Base-by-base conservation (phyloP, 2,888 invertebrate species). In the Agapetus fuscipes region DNA sequence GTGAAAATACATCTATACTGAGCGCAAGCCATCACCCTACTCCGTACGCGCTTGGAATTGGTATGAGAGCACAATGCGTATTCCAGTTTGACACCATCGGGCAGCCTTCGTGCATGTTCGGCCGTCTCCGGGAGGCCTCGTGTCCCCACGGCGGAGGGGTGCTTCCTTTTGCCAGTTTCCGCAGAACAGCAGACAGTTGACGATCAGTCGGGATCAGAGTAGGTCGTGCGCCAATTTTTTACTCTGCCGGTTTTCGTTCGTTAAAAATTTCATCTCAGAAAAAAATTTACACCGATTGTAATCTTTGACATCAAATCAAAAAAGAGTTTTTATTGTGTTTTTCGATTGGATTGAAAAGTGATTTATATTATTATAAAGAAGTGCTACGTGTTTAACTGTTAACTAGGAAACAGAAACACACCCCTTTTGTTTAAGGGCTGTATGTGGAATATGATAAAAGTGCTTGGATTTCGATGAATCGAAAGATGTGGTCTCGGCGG, bases 71-170 rank as follows among this genome's bases (percentile, higher is more conserved):
- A n/a, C n/a, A n/a, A n/a, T n/a, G n/a, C n/a, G n/a, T n/a, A n/a
- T n/a, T n/a, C n/a, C n/a, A n/a, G n/a, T n/a, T n/a, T n/a, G n/a
- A n/a, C n/a, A n/a, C n/a, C n/a, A n/a, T n/a, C n/a, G n/a, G 45
- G 34, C 20, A 64, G 63, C 61, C 61, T 56, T 67, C 68, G 70
- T 63, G 64, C 61, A 59, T 61, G 60, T 60, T 69, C 69, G 70
- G 65, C 63, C 60, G 61, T 56, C 57, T 59, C 70, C 70, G 68
- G 64, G 57, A 59, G 33, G 37, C 62, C 59, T 62, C 56, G 57
- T 55, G 55, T 60, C 59, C 60, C 54, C 61, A 50, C 60, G 58
- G 58, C 60, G 60, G 58, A 61, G 48, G 53, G 13, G 35, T 34
- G 33, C 41, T 34, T 37, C 27, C 35, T 66, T 68, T 36, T 54